Conservation (phyloP, 2,888 invertebrate species). For the Tetropium fuscum region DNA sequence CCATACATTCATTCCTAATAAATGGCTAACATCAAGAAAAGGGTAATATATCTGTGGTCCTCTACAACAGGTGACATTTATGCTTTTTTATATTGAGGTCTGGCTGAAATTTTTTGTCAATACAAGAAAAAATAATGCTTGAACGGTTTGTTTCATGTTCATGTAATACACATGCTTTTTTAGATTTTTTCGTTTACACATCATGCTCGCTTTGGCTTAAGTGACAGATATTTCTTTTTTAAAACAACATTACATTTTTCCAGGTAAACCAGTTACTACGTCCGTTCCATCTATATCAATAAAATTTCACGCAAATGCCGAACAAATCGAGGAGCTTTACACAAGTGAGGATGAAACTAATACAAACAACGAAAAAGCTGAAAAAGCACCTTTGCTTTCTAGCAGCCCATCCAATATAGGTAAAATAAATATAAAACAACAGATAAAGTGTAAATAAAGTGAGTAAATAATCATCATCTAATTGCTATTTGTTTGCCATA, state of each 20-base stretch:
- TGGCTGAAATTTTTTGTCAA: no score
- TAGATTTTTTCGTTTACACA: no score
- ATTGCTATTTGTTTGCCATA: no score
- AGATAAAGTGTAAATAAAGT: constrained; percentile 26
- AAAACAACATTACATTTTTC: not conserved
- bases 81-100: no score
- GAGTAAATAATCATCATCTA: not conserved
- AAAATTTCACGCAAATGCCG: constrained; percentile 82
- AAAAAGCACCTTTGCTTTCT: constrained; percentile 29
- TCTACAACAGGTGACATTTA: no score
- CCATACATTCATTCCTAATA: no score
- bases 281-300: constrained; percentile 71
- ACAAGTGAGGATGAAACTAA: constrained; percentile 70
- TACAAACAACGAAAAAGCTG: constrained; percentile 32
- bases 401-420: constrained; percentile 37
- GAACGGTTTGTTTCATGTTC: no score
- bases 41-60: no score
- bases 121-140: no score
- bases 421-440: no score
- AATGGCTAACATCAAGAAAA: no score
- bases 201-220: not conserved
- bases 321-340: constrained; percentile 78
- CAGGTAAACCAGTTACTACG: constrained; percentile 64
- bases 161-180: no score
- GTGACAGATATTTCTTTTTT: not conserved